Evolutionary conservation across 2,888 invertebrate genomes (phyloP), one percentile per base, ranked within the genome.

Genomic region (Polydrusus pterygomalis): DNA sequence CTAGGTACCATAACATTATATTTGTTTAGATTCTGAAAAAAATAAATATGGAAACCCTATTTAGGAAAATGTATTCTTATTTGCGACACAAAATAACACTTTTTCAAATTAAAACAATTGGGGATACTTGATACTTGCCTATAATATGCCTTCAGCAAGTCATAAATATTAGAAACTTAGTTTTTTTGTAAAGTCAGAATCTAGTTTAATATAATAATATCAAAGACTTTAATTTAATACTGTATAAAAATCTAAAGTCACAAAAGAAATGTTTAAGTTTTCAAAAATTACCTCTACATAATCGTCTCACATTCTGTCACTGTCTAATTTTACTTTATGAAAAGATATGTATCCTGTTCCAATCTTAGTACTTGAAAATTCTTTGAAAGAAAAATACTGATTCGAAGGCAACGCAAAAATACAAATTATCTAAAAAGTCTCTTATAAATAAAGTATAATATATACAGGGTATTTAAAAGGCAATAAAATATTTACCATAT

Each of bases 361-460:
- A 34, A 45, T 49, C 11, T 49, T 64, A n/a, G n/a, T 64, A 47
- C 13, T 49, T 64, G 15, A 49, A 10, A 30, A 64, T 20, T 47
- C 43, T 43, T 25, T 6, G 45, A 34, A 51, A 51, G n/a, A 64
- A 60, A 71, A 71, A 71, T 71, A 71, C 70, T 71, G 70, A 63
- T 63, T 63, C 49, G 13, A 54, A n/a, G 51, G 51, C 18, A 62
- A 62, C 43, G 30, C 18, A 63, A 63, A 63, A 43, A 40, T 15
- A 47, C 17, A 51, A 65, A 38, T 67, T 18, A 70, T 47, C 43
- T 45, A 43, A 58, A 69, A 62, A 62, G 34, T 30, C 30, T 60
- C 60, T 70, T 70, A 70, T 49, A 70, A 70, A 70, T 70, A 70
- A 49, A 70, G 20, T 67, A 67, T 56, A 34, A 51, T 49, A 67